Percentiles rank a stretch among this genome's conserved stretches.
Conservation (phyloP, 2,888 invertebrate genomes). For the Leucophenga maculata region DNA sequence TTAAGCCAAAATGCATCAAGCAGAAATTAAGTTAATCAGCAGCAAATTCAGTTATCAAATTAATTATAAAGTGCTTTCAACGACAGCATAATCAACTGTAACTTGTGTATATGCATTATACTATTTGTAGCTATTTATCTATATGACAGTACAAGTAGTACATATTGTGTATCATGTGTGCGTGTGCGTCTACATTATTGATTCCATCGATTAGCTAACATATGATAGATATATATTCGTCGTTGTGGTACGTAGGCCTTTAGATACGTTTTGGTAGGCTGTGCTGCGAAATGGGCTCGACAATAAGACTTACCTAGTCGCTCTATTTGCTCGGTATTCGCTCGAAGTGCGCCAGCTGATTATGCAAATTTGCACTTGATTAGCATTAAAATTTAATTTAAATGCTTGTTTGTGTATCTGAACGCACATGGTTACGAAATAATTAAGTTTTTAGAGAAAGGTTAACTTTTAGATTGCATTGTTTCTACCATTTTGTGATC, state of each 20-base stretch:
- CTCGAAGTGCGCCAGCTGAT: slow-evolving; percentile 31
- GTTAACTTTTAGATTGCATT: background rate
- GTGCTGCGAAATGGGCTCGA: background rate
- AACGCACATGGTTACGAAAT: slow-evolving; percentile 41
- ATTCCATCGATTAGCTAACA: slow-evolving; percentile 56
- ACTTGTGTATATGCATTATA: background rate
- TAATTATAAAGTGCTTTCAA: background rate
- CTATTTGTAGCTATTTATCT: background rate
- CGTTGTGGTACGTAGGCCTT: background rate
- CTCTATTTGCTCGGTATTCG: slow-evolving; percentile 33
- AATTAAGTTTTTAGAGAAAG: slow-evolving; percentile 43
- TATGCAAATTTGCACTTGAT: slow-evolving; percentile 59
- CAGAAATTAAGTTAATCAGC: background rate
- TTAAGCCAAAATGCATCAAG: too few relatives aligned
- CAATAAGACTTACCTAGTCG: slow-evolving; percentile 50
- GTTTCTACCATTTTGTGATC: background rate
- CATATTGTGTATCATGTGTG: background rate
- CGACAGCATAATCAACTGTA: background rate
- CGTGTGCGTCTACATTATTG: slow-evolving; percentile 47
- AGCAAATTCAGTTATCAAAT: background rate
- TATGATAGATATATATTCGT: background rate
- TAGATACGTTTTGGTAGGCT: background rate
- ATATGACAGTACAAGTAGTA: background rate
- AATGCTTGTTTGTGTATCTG: slow-evolving; percentile 15
- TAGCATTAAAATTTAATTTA: slow-evolving; percentile 50